These are phyloP conservation scores for Erinaceus europaeus DNA, from an alignment of 2,113 vertebrate species.

Conservation along the genomic window DNA sequence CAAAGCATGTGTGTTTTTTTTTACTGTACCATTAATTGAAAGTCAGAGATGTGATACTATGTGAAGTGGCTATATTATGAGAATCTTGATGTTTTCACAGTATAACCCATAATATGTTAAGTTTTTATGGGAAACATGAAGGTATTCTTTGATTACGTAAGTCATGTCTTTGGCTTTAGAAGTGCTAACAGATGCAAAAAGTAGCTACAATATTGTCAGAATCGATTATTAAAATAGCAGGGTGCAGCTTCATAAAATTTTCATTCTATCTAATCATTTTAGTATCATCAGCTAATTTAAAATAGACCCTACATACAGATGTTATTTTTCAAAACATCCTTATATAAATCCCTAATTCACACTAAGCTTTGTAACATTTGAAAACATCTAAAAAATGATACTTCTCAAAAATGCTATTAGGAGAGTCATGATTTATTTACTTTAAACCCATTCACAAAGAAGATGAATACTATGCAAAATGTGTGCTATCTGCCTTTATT, in stretches of 20 bases:
- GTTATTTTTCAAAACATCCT: conserved; percentile 22
- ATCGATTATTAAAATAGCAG: conserved; percentile 33
- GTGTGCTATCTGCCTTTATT: background rate
- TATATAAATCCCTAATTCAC: conserved; percentile 4
- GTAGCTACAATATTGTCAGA: conserved; percentile 55
- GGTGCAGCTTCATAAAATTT: background rate
- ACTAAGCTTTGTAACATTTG: background rate
- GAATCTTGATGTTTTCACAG: background rate
- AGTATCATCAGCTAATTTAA: conserved; percentile 39
- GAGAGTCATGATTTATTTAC: background rate
- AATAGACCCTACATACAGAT: background rate
- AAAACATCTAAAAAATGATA: conserved; percentile 13
- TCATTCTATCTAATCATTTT: conserved; percentile 31
- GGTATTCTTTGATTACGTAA: conserved; percentile 60
- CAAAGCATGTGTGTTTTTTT: conserved; percentile 42
- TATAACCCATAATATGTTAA: conserved; percentile 15
- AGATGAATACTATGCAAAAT: background rate
- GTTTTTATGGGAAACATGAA: conserved; percentile 48
- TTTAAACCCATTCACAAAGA: conserved; percentile 13
- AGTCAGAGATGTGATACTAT: conserved; percentile 62
- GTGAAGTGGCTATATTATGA: conserved; percentile 19
- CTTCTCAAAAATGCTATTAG: conserved; percentile 19
- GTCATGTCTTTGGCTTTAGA: conserved; percentile 45
- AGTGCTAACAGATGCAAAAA: conserved; percentile 42
- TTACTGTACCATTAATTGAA: conserved; percentile 72